Percentiles rank a stretch among this genome's conserved stretches.
Evolutionary conservation across 2,113 vertebrate species (phyloP).

Genomic region (Illadopsis cleaveri): DNA sequence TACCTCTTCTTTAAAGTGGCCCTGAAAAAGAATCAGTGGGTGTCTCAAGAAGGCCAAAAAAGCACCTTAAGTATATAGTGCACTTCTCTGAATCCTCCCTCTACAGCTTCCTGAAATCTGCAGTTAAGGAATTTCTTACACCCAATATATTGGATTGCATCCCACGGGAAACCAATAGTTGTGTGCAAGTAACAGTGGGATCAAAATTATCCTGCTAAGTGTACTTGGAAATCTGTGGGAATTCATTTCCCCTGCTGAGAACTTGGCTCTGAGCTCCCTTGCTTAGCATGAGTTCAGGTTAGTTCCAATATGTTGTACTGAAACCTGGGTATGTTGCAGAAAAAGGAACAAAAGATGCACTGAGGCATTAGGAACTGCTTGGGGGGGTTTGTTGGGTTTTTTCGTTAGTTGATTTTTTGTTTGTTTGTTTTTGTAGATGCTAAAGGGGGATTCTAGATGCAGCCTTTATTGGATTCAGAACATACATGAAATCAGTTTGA

Average conservation of each 20-base stretch:
- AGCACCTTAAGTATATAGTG: neutral
- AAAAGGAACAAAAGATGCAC: neutral
- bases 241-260: neutral
- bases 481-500: fast-evolving
- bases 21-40: neutral
- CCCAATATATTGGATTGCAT: neutral
- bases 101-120: neutral
- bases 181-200: neutral
- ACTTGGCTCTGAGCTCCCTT: neutral
- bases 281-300: neutral
- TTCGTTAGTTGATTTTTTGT: neutral
- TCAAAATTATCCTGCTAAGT: neutral
- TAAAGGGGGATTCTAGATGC: neutral
- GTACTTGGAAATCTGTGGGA: neutral
- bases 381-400: neutral
- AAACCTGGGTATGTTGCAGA: neutral
- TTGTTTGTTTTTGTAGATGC: neutral
- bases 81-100: neutral
- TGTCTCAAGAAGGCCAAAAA: neutral
- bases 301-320: neutral
- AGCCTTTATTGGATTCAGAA: neutral
- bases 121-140: neutral
- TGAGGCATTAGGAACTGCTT: neutral
- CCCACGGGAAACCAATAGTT: neutral
- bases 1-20: neutral